phyloP scores from a whole-genome alignment of 2,888 invertebrate genomes.

The Willowsia nigromaculata region DNA sequence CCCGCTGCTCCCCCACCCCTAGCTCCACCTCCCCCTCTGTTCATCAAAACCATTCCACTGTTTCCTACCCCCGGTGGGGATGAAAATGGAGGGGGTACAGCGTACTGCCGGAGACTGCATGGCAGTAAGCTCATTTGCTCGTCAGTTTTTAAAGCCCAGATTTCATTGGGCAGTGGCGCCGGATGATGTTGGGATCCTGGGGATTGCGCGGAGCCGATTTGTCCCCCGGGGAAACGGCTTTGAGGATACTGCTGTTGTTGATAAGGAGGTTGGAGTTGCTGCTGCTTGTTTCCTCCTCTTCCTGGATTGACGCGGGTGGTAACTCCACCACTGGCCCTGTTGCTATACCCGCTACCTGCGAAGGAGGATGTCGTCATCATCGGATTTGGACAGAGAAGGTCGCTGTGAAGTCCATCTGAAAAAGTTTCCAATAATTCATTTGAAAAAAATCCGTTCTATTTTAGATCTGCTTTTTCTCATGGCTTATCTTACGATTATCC shows the following conservation, averaged over 20 bases:
- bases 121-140: conserved; percentile 36
- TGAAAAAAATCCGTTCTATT: background rate
- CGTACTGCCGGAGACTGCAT: conserved; percentile 44
- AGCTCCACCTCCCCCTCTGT: background rate
- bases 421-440: background rate
- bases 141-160: conserved; percentile 67
- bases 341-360: background rate
- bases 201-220: background rate
- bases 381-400: conserved; percentile 62
- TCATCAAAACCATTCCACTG: conserved; percentile 31
- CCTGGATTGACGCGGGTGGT: conserved; percentile 1
- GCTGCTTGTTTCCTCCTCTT: background rate
- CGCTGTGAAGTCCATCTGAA: conserved; percentile 63
- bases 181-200: background rate
- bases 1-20: background rate
- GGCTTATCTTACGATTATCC: conserved; percentile 54
- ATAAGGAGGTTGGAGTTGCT: background rate
- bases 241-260: background rate
- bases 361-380: background rate
- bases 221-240: conserved; percentile 14
- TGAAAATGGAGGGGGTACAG: conserved; percentile 40
- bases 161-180: conserved; percentile 57
- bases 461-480: background rate
- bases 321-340: background rate
- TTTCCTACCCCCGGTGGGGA: background rate